A percentile compares a stretch with the other conserved stretches of the same genome.
Conservation (phyloP, 2,113 vertebrate species). For the Upupa epops region DNA sequence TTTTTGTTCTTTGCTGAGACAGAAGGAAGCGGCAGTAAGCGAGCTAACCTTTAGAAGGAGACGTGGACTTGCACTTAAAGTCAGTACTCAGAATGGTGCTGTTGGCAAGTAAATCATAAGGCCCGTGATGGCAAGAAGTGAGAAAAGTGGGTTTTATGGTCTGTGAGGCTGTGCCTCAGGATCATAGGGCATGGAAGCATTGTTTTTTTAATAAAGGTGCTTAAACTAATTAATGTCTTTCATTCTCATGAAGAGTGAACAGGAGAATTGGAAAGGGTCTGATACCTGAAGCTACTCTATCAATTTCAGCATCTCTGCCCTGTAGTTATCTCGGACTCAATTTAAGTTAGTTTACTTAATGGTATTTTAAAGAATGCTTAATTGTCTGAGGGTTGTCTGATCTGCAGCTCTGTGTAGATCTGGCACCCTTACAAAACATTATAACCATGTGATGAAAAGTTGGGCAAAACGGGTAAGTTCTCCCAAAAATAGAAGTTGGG, state of each 20-base stretch:
- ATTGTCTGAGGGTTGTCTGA: conserved; percentile 23
- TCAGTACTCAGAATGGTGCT: neutral
- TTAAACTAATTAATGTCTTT: conserved; percentile 8
- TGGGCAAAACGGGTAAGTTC: neutral
- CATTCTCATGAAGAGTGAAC: neutral
- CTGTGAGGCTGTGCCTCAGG: neutral
- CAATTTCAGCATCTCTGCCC: neutral
- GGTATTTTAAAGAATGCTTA: conserved; percentile 27
- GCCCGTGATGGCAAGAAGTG: neutral
- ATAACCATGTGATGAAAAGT: conserved; percentile 57
- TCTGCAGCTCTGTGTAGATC: neutral
- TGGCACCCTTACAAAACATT: conserved; percentile 40
- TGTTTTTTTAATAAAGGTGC: neutral
- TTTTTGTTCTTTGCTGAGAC: neutral
- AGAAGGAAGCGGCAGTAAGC: neutral
- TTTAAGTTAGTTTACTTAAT: conserved; percentile 59
- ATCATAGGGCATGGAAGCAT: neutral
- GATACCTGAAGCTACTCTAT: conserved; percentile 18
- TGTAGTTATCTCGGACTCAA: conserved; percentile 20
- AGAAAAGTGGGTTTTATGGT: neutral
- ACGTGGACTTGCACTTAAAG: neutral
- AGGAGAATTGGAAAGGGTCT: neutral
- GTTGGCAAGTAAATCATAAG: neutral
- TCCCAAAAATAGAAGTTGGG: neutral
- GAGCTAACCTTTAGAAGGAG: neutral